Evolutionary conservation across 2,888 invertebrate genomes (phyloP), one percentile per base, ranked within the genome.

Genomic region (Cepaea hortensis): DNA sequence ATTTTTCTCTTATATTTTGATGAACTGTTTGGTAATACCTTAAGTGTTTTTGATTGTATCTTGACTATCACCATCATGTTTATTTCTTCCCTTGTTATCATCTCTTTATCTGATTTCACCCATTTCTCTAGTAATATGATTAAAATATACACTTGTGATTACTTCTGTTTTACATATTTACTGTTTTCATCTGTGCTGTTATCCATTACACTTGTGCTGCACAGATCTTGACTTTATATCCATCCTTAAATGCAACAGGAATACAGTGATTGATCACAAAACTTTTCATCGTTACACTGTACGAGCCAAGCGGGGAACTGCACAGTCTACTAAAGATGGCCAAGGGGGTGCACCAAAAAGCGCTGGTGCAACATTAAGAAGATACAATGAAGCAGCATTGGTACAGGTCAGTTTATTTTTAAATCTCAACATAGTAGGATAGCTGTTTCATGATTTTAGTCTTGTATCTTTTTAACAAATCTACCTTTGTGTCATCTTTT

Each of bases 281-380:
- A 97, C 97, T 0, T 96, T 97, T 91, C 97, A 97, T 93, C 96
- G 96, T 81, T 98, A 98, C 93, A 97, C 97, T 11, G 96, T 97
- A 0, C 95, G 98, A 73, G 96, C 97, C 0, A 97, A 97, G 70
- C 97, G 98, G 94, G 98, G 98, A 0, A 96, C 97, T 72, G 95
- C 96, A 0, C 98, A 98, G 94, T 95, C 95, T 15, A 95, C 96
- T 0, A 95, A 96, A 77, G 97, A 97, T 93, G 90, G 90, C 55
- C 96, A 96, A 91, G 96, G 96, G 75, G 96, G 96, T 82, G 94
- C 94, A 11, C 96, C 97, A 0, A 96, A 96, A 92, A 97, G 97
- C 81, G 97, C 97, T 0, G 98, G 98, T 0, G 96, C 98, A 1
- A 96, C 96, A 91, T 94, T 98, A 65, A 95, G 98, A 84, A 95